phyloP scores from a whole-genome alignment of 2,888 invertebrate genomes.

The Agapostemon virescens region DNA sequence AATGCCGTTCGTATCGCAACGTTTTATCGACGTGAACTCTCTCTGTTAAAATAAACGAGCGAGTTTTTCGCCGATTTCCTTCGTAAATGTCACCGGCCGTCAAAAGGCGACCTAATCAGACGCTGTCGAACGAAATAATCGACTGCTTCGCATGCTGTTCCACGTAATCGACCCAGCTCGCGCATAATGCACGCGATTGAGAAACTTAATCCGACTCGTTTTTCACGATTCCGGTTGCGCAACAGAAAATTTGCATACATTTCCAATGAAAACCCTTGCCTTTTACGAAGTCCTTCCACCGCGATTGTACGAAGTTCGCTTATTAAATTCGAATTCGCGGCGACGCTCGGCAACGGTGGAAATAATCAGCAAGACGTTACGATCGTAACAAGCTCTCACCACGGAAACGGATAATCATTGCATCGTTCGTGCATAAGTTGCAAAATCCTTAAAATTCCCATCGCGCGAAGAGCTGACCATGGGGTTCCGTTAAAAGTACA shows the following conservation, averaged over 20 bases:
- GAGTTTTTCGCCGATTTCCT: conserved; percentile 49
- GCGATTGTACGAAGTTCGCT: not conserved
- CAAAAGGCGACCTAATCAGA: conserved; percentile 18
- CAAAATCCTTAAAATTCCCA: conserved; percentile 34
- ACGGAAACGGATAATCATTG: conserved; percentile 31
- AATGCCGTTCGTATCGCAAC: conserved; percentile 43
- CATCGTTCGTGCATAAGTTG: conserved; percentile 16
- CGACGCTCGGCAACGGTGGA: not conserved
- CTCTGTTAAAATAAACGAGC: conserved; percentile 45
- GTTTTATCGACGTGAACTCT: conserved; percentile 59
- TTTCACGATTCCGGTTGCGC: not conserved
- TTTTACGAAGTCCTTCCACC: conserved; percentile 2
- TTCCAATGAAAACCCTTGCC: not conserved
- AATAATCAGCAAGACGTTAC: conserved; percentile 29
- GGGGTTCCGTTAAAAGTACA: conserved; percentile 36
- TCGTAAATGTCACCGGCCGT: conserved; percentile 47
- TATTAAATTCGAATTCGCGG: not conserved
- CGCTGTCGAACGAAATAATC: conserved; percentile 44
- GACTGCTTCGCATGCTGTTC: conserved; percentile 30
- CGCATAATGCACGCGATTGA: conserved; percentile 2
- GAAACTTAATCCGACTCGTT: conserved; percentile 13
- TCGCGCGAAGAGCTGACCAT: conserved; percentile 2
- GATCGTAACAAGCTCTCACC: conserved; percentile 7
- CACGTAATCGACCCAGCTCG: conserved; percentile 29
- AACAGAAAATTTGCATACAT: conserved; percentile 5